Base-by-base conservation (phyloP, 1,140 invertebrate species). In the Pseudomyrmex flavicornis region DNA sequence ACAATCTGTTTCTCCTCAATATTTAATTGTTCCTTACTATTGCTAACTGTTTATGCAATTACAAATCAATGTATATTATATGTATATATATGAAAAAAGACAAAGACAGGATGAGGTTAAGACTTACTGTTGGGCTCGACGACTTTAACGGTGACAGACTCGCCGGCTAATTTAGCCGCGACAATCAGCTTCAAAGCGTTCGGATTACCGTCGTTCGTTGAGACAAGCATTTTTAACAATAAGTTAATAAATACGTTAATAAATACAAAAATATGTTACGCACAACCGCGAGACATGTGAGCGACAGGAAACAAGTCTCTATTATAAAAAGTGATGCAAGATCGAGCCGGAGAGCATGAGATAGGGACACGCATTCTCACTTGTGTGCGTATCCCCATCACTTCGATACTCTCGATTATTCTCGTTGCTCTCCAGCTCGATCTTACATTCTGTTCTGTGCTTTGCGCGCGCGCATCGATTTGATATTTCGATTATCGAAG, bases 131-230 rank as follows among this genome's bases (percentile, higher is more conserved):
- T 95, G 80, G 95, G 92, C 72, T 95, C 91, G 82, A 95, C 93
- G 87, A 95, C 91, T 87, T 95, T 93, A 58, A 97, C 74, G 65
- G 94, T 91, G 20, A 96, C 91, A 79, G 94, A 90, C 87, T 95
- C 94, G 83, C 95, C 94, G 0, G 95, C 94, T 86, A 96, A 94
- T 90, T 96, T 96, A 1, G 95, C 95, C 63, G 96, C 96, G 83
- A 97, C 94, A 20, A 97, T 87, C 77, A 97, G 87, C 90, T 97
- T 97, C 75, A 97, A 92, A 4, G 96, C 95, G 44, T 96, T 95
- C 7, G 96, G 96, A 94, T 97, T 97, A 85, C 95, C 96, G 87
- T 96, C 95, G 90, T 97, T 97, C 54, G 96, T 96, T 82, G 95
- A 95, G 70, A 97, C 95, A 83, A 95, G 96, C 96, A 97, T 97